Evolutionary conservation across 64 coral and sea anemone genomes (phyloP).

Genomic region (Montipora cactus): DNA sequence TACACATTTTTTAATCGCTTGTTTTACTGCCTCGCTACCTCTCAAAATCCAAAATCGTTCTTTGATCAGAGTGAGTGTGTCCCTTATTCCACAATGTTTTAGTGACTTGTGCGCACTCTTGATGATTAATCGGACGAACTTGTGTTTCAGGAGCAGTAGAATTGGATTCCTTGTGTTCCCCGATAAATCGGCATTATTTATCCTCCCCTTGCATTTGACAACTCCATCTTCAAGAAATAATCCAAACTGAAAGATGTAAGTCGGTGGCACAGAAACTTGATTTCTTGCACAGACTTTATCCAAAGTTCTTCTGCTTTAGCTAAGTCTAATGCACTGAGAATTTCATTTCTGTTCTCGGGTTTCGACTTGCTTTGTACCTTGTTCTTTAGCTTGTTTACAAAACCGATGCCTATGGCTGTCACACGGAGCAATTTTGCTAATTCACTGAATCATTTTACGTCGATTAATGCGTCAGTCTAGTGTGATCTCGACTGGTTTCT

Average conservation of each 20-base stretch:
- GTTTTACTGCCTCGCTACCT: conserved; percentile 39
- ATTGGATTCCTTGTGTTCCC: conserved; percentile 39
- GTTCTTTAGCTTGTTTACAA: conserved; percentile 37
- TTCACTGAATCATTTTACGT: conserved; percentile 12
- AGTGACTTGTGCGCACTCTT: not conserved
- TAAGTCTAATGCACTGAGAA: not conserved
- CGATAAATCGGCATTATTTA: conserved; percentile 21
- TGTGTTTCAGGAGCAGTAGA: conserved; percentile 19
- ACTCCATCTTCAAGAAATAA: conserved; percentile 16
- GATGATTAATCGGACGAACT: conserved; percentile 9
- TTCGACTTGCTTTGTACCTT: not conserved
- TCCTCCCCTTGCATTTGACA: conserved; percentile 11
- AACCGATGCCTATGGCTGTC: not conserved
- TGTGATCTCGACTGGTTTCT: not conserved
- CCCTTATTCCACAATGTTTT: conserved; percentile 35
- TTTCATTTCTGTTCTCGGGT: not conserved
- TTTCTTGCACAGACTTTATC: conserved; percentile 34
- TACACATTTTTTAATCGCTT: conserved; percentile 18
- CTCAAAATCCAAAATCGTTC: conserved; percentile 47
- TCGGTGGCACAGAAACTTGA: conserved; percentile 1
- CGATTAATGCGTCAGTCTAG: conserved; percentile 31
- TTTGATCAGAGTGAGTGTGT: conserved; percentile 38
- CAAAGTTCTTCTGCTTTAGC: conserved; percentile 18
- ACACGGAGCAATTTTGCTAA: conserved; percentile 17
- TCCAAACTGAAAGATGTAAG: not conserved